These are phyloP conservation scores for Drosophila limbata DNA, from an alignment of 2,888 invertebrate genomes.

Conservation along the genomic window DNA sequence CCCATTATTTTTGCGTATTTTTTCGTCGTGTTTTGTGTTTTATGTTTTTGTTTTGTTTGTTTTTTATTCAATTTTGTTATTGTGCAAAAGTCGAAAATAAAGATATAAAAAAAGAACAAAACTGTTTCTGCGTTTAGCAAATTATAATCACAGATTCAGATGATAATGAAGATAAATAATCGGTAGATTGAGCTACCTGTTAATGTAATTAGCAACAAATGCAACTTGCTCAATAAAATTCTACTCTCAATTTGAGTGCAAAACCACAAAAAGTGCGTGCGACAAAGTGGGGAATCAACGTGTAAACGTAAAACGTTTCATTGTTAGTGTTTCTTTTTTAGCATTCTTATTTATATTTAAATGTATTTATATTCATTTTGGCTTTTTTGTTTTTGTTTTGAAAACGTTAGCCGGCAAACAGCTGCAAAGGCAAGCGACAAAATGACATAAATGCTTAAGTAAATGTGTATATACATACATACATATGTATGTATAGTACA, in stretches of 20 bases:
- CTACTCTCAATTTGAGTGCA: constrained; percentile 15
- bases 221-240: constrained; percentile 33
- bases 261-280: constrained; percentile 40
- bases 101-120: constrained; percentile 4
- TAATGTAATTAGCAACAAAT: constrained; percentile 45
- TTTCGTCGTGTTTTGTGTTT: constrained; percentile 39
- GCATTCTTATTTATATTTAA: constrained; percentile 31
- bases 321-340: constrained; percentile 37
- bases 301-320: constrained; percentile 20
- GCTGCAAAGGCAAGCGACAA: constrained; percentile 50
- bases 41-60: constrained; percentile 19
- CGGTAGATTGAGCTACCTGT: constrained; percentile 41
- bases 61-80: constrained; percentile 15
- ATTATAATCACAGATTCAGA: constrained; percentile 30
- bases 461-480: not conserved
- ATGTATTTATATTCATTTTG: constrained; percentile 33
- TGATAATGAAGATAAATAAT: constrained; percentile 23
- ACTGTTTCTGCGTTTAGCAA: constrained; percentile 27
- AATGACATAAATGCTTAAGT: constrained; percentile 37
- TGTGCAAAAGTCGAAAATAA: constrained; percentile 17
- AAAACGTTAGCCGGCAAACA: constrained; percentile 59
- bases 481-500: not conserved
- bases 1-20: constrained; percentile 40
- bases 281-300: constrained; percentile 18
- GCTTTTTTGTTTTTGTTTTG: constrained; percentile 54